Evolutionary conservation across 2,888 invertebrate genomes (phyloP).

Genomic region (Smittia aterrima): DNA sequence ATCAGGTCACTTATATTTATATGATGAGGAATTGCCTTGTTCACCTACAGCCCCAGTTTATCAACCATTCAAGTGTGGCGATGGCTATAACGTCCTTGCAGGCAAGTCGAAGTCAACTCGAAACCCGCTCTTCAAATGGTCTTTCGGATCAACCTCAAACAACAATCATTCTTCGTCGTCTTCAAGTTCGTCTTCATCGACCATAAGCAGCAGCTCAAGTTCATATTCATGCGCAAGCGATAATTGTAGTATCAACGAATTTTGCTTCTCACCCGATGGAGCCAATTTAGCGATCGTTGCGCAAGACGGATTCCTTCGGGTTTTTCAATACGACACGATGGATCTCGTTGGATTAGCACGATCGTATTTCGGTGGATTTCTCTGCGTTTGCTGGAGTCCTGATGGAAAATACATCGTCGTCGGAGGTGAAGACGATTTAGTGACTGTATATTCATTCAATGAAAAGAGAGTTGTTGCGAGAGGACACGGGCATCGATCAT

Average conservation of each 20-base stretch:
- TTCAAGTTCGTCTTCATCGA: slow-evolving; percentile 45
- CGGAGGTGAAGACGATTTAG: slow-evolving; percentile 97
- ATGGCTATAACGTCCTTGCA: slow-evolving; percentile 89
- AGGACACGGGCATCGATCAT: slow-evolving; percentile 95
- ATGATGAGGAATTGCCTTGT: slow-evolving; percentile 92
- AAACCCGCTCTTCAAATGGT: slow-evolving; percentile 93
- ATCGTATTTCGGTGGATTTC: slow-evolving; percentile 96
- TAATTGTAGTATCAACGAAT: slow-evolving; percentile 87
- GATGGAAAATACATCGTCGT: slow-evolving; percentile 93
- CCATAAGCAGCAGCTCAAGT: slow-evolving; percentile 23
- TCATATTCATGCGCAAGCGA: slow-evolving; percentile 51
- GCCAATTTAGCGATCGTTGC: slow-evolving; percentile 91
- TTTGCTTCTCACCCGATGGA: slow-evolving; percentile 94
- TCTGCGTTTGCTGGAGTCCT: slow-evolving; percentile 98
- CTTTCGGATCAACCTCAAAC: slow-evolving; percentile 60
- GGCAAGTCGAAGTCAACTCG: slow-evolving; percentile 95
- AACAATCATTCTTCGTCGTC: slow-evolving; percentile 42
- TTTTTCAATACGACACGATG: slow-evolving; percentile 97
- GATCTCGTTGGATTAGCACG: slow-evolving; percentile 90
- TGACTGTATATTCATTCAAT: slow-evolving; percentile 93
- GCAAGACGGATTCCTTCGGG: slow-evolving; percentile 90
- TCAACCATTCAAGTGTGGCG: slow-evolving; percentile 92
- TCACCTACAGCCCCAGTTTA: slow-evolving; percentile 89
- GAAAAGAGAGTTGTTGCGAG: slow-evolving; percentile 94
- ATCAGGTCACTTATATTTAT: slow-evolving; percentile 95